phyloP scores from a whole-genome alignment of 2,888 invertebrate genomes.

The Drosophila sordidapex region DNA sequence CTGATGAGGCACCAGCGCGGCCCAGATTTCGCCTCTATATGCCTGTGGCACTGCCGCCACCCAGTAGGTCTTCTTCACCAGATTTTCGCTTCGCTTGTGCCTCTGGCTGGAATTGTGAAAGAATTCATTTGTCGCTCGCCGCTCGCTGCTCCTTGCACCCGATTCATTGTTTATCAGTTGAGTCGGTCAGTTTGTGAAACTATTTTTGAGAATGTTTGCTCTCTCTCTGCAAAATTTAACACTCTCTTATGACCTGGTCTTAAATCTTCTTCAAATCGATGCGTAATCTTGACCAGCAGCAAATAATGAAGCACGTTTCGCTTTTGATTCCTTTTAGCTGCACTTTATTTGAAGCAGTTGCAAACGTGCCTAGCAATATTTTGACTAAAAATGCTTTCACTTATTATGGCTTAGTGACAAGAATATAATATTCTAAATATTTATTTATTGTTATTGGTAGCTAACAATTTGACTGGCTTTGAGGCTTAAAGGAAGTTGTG shows the following conservation, averaged over 20 bases:
- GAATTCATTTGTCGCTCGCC: background rate
- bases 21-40: constrained; percentile 72
- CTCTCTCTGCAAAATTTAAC: background rate
- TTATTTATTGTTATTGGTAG: no score
- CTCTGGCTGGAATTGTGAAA: background rate
- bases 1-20: constrained; percentile 27
- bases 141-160: background rate
- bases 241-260: background rate
- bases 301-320: background rate
- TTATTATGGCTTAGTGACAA: background rate
- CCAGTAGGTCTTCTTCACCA: constrained; percentile 61
- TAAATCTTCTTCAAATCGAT: background rate
- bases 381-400: background rate
- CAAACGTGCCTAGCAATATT: background rate
- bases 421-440: background rate
- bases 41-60: constrained; percentile 64
- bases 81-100: constrained; percentile 5
- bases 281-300: background rate
- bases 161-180: background rate
- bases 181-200: background rate
- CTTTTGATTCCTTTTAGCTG: background rate
- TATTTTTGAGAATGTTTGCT: background rate
- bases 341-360: background rate
- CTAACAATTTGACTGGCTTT: background rate
- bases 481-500: background rate